phyloP scores from a whole-genome alignment of 2,888 invertebrate genomes.

The Drosophila merina region DNA sequence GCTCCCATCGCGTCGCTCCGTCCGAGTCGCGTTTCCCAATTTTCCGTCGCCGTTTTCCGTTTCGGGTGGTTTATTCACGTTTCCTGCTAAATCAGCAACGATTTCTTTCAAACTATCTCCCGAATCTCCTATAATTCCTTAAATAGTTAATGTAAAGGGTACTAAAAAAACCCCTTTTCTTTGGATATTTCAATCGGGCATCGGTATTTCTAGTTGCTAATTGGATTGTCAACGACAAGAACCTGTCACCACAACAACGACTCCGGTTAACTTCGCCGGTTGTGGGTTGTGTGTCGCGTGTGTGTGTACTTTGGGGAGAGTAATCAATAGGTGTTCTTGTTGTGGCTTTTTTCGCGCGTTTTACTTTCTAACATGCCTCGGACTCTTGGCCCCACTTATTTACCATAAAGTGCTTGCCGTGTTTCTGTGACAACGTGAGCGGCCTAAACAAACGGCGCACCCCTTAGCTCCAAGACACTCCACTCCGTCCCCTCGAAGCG shows the following conservation, averaged over 20 bases:
- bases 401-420: constrained; percentile 11
- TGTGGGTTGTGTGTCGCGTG: constrained; percentile 5
- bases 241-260: constrained; percentile 61
- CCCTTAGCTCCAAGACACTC: constrained; percentile 3
- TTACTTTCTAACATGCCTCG: constrained; percentile 46
- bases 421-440: constrained; percentile 72
- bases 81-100: constrained; percentile 12
- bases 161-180: constrained; percentile 13
- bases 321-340: constrained; percentile 69
- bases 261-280: constrained; percentile 69
- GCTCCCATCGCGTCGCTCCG: constrained; percentile 61
- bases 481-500: constrained; percentile 20
- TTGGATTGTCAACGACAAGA: constrained; percentile 70
- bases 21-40: constrained; percentile 27
- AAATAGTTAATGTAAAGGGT: not conserved
- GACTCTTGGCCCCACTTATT: constrained; percentile 6
- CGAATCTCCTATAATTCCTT: not conserved
- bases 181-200: not conserved
- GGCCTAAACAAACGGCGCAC: constrained; percentile 50
- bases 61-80: constrained; percentile 35
- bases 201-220: constrained; percentile 57
- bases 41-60: constrained; percentile 33
- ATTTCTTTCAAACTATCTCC: not conserved
- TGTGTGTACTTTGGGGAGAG: constrained; percentile 17
- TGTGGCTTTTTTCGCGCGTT: constrained; percentile 62